Base-by-base conservation (phyloP, 2,888 invertebrate genomes). In the Atherix ibis region DNA sequence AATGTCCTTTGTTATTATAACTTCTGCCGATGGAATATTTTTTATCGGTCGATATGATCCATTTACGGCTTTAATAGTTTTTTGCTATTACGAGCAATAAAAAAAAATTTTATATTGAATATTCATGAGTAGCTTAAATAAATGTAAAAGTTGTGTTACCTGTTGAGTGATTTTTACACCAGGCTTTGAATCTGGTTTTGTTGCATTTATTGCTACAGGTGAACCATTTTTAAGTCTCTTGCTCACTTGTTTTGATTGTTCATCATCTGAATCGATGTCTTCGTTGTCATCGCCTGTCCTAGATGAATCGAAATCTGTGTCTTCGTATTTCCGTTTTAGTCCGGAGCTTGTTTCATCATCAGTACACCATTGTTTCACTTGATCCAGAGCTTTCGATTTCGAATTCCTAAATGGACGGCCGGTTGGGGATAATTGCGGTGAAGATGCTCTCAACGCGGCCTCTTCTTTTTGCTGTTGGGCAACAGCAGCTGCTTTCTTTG, bases 321-420 rank as follows among this genome's bases (percentile, higher is more conserved):
- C 67, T 13, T 63, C 63, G 3, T 62, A 49, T 40, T 65, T 64
- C 13, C 66, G 56, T 42, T 67, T 68, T 12, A 59, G 33, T 28
- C 36, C 18, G 46, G 42, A 32, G 10, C 40, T 39, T 13, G 38
- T 51, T 2, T 68, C 69, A 14, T 67, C 67, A 5, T 70, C 75
- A 10, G 80, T 80, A 45, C 80, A 81, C 85, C 84, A 85, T 39
- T 77, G 77, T 51, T 84, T 84, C 35, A 84, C 82, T 53, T 83
- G 81, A 55, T 80, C 79, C 53, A 83, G 62, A 0, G 83, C 83
- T 45, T 79, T 80, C 31, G 75, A 76, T 55, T 84, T 85, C 47
- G 83, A 82, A n/a, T 73, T 74, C 14, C 80, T 66, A 4, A 32
- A 3, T 3, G 80, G 38, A 19, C 39, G 32, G 19, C 63, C 44